Evolutionary conservation across 2,113 vertebrate species (phyloP).

Genomic region (Pterocles burchelli): DNA sequence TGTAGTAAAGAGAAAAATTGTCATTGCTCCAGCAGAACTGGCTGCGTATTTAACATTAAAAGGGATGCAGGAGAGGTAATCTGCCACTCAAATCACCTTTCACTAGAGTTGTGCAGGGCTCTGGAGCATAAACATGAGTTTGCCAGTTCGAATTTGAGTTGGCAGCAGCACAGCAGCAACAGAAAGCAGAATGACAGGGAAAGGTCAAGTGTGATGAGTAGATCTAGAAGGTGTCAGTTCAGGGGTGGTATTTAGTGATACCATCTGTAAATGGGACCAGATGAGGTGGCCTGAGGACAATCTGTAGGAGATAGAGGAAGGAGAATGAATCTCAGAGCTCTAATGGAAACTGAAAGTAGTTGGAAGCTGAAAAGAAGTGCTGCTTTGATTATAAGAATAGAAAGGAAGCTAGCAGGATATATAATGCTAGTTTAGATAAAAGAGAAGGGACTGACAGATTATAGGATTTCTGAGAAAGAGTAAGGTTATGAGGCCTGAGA

Average conservation of each 20-base stretch:
- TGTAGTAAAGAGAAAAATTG: neutral
- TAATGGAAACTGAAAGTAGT: neutral
- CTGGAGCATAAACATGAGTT: neutral
- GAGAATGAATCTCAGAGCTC: neutral
- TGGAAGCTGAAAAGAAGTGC: neutral
- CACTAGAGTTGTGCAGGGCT: neutral
- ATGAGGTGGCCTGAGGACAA: neutral
- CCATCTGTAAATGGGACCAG: neutral
- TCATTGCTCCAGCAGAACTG: neutral
- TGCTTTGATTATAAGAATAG: neutral
- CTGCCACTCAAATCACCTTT: neutral
- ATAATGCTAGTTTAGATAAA: neutral
- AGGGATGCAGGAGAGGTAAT: neutral
- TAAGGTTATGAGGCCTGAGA: neutral
- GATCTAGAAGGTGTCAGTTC: neutral
- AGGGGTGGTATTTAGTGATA: neutral
- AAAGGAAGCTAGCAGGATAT: neutral
- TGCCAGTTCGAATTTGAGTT: neutral
- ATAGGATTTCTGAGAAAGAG: neutral
- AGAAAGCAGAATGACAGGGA: neutral
- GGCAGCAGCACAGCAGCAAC: neutral
- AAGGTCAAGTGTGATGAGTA: conserved; percentile 18
- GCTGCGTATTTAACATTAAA: neutral
- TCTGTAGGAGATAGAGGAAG: neutral
- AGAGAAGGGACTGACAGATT: neutral